Evolutionary conservation across 1,140 invertebrate genomes (phyloP), one percentile per base, ranked within the genome.

Genomic region (Leptinotarsa texana): DNA sequence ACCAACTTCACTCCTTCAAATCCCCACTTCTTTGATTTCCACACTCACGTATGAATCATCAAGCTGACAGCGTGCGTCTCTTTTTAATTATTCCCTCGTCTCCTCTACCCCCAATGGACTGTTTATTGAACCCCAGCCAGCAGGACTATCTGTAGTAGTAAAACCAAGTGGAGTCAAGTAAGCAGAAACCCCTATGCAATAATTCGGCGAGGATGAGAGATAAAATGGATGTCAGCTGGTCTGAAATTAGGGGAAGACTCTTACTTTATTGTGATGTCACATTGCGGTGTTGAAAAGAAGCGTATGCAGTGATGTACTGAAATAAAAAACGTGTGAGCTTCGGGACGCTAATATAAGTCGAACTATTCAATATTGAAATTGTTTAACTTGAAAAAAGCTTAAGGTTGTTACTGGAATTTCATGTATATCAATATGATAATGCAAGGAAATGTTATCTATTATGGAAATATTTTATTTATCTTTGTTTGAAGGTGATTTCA

Each of bases 41-140:
- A 57, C n/a, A 57, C n/a, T 18, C 51, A 57, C 51, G 51, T 57
- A 57, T 57, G 51, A 57, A 57, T 57, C 51, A 57, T 57, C 51
- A 18, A 15, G 51, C 51, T 57, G 51, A 3, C n/a, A 17, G 51
- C 51, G 17, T 57, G 51, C 51, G 51, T 57, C 51, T 57, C 17
- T 57, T 57, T 57, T 57, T 57, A 57, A 57, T 57, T 57, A 57
- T 57, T 57, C 51, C 51, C 51, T 57, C 51, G 51, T 57, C 51
- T 57, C 51, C 15, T 57, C 51, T 57, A 57, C 51, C 51, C 51
- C 51, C 51, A 57, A 8, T 8, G 51, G 51, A 57, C 15, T 57
- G 51, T 57, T 57, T 57, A 17, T 57, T 57, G 51, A 57, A 57
- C 51, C 51, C 51, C 51, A 57, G 51, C 51, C 51, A 18, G 51